Evolutionary conservation across 2,113 vertebrate species (phyloP), one percentile per base, ranked within the genome.

Genomic region (Hemibagrus wyckioides): DNA sequence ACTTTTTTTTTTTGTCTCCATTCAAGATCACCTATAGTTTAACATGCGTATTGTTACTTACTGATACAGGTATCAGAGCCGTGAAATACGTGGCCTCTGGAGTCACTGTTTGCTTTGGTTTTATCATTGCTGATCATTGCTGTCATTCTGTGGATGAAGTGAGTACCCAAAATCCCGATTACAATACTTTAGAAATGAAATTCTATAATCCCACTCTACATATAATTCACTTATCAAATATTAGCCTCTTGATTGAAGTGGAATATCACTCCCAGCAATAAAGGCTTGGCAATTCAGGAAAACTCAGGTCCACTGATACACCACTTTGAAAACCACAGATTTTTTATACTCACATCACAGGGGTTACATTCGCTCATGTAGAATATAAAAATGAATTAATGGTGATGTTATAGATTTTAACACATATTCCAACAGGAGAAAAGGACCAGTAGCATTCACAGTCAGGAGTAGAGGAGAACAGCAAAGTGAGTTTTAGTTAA

Each of bases 71-170:
- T 52, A 76, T 39, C 56, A 36, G 39, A 6, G n/a, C 7, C 50
- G 6, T 30, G n/a, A 87, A 25, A 63, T 82, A 28, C 14, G 54
- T 44, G 21, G 39, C 5, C 28, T 28, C 69, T 50, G 54, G 80
- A 63, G 9, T 73, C 36, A 44, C 36, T 28, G 54, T 87, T n/a
- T 44, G 15, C 25, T 52, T 50, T 87, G 23, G 41, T 87, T 19
- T 30, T 87, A 39, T 9, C n/a, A n/a, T n/a, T n/a, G n/a, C n/a
- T 9, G 4, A 36, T 61, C 56, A 50, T 87, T 76, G 67, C 21
- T n/a, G 54, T n/a, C 8, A 17, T 87, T n/a, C 13, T 83, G 67
- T 83, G 67, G 65, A 36, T n/a, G 10, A 63, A 80, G 86, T 83
- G 33, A 87, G 80, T 76, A 59, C 1, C 3, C 28, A 10, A 81